These are phyloP conservation scores for Sylvia borin DNA, from an alignment of 2,797 vertebrate species.

Conservation along the genomic window DNA sequence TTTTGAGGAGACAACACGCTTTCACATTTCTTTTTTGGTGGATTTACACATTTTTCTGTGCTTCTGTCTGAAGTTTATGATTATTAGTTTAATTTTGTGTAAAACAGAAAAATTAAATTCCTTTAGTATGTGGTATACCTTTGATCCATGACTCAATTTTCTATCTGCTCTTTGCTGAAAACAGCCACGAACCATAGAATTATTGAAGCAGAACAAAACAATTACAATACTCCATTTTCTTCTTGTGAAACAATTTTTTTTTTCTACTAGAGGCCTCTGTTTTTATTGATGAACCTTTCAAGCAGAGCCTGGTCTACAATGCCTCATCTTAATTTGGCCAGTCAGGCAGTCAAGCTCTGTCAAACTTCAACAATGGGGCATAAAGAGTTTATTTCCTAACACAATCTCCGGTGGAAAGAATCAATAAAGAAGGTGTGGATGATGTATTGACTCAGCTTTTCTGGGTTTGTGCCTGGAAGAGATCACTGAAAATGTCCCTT, in stretches of 20 bases:
- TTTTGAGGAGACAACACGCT: background rate
- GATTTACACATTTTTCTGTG: background rate
- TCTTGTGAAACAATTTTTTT: background rate
- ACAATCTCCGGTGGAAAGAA: background rate
- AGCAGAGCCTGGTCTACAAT: background rate
- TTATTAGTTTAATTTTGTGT: background rate
- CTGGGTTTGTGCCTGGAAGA: background rate
- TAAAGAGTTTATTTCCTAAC: background rate
- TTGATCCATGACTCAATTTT: background rate
- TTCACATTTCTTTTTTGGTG: background rate
- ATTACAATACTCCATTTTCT: background rate
- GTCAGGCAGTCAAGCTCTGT: background rate
- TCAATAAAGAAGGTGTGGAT: background rate
- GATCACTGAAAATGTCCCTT: background rate
- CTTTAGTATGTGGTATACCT: background rate
- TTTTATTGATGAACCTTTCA: background rate
- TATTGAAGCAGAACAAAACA: background rate
- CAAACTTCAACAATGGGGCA: background rate
- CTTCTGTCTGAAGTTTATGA: background rate
- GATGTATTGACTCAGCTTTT: background rate
- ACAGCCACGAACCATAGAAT: background rate
- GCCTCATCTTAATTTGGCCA: background rate
- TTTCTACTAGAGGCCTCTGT: background rate
- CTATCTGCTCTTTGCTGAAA: background rate
- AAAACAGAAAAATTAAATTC: conserved; percentile 3